Evolutionary conservation across 2,797 vertebrate species (phyloP), one percentile per base, ranked within the genome.

Genomic region (Gallinago nigripennis): DNA sequence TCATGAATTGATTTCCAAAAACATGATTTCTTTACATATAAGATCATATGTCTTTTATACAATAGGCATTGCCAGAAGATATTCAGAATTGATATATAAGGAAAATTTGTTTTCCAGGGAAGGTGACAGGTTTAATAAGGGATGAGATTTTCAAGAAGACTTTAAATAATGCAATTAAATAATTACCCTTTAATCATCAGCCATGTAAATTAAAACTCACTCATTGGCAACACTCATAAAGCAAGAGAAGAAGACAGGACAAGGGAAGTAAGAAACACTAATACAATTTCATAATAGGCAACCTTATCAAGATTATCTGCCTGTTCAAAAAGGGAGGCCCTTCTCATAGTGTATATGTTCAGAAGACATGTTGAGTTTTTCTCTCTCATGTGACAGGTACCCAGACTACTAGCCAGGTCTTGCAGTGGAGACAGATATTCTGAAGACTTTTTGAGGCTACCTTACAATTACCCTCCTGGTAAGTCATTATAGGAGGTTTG

Each of bases 1-100:
- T 90, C 61, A 93, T 95, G 92, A 95, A 95, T 72, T 91, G 81
- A 51, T 82, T 27, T 50, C 68, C 20, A 91, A 82, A 96, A 92
- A 73, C 71, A 15, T 43, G 56, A 69, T 94, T 66, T 53, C 78
- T 68, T 80, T 95, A 76, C 50, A 76, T 65, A 28, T 23, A 95
- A 68, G 5, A 90, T 69, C 72, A 93, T 96, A 79, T 80, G 19
- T 90, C 50, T 92, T 35, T 82, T 48, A 69, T 75, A 87, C 8
- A 88, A 53, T 64, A 66, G 41, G 6, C n/a, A 71, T 27, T 71
- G 28, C 72, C 51, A 72, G 16, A 95, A 90, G 68, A 94, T 48
- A 76, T 18, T 50, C 37, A 84, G 28, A 80, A 78, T 8, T 84
- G 51, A 92, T 69, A 95, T 95, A 81, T 65, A 35, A 71, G 43